Evolutionary conservation across 2,888 invertebrate species (phyloP), one percentile per base, ranked within the genome.

Genomic region (Thereva unica): DNA sequence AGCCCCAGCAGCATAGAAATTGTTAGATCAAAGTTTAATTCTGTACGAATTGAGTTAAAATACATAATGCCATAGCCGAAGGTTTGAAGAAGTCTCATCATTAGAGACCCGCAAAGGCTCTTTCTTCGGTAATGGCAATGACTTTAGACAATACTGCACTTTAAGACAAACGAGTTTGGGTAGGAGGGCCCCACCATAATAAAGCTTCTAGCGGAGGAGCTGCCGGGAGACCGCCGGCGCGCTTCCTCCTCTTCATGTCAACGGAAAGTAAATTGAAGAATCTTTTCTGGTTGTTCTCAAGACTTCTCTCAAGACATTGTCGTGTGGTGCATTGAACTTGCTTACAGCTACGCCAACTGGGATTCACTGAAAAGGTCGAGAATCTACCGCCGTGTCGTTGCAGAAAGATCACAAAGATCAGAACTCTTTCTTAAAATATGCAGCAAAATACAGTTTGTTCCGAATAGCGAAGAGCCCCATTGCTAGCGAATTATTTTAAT

Each of bases 261-360:
- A 47, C 57, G 38, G 57, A 59, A 59, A 59, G 57, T 59, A 59
- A 59, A 59, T 59, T 59, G 57, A 59, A 59, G 57, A 59, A 59
- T 47, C 37, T 59, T 59, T 57, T 47, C 57, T 38, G 47, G 47
- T 23, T 23, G 23, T 23, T 23, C 23, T 23, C 23, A 23, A 23
- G 23, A 23, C 23, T 59, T 59, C 57, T 59, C 57, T 59, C 57
- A 59, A 59, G 57, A 47, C 37, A 56, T 59, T 47, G 38, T 47
- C 23, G 23, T 8, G 57, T 37, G 38, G 57, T 59, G 34, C 57
- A 47, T 47, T 59, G 57, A 59, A 59, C 57, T 59, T 59, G 38
- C 57, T 59, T 5, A 12, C 8, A 44, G 7, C 41, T 42, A 23
- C 23, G 10, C 37, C 37, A n/a, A 37, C 37, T 47, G 37, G 10